phyloP scores from a whole-genome alignment of 1,140 invertebrate species.

The Dreissena polymorpha region DNA sequence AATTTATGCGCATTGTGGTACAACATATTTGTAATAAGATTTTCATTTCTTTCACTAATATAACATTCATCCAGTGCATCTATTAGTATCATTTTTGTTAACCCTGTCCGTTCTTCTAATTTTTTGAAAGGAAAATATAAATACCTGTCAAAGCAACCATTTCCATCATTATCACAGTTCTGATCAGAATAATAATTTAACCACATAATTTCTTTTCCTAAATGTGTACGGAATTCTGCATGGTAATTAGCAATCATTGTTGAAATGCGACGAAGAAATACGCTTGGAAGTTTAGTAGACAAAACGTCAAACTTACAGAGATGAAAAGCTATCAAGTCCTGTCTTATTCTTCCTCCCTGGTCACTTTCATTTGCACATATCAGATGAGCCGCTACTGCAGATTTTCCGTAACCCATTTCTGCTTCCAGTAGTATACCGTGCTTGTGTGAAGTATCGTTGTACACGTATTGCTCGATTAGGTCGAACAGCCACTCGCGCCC shows the following conservation, averaged over 20 bases:
- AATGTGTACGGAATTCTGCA: background rate
- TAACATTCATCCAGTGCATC: slow-evolving; percentile 20
- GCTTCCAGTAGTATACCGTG: slow-evolving; percentile 15
- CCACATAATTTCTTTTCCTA: background rate
- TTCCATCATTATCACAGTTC: background rate
- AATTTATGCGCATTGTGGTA: background rate
- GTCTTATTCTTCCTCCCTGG: background rate
- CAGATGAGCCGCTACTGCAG: slow-evolving; percentile 4
- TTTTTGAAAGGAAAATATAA: background rate
- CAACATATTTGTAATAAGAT: background rate
- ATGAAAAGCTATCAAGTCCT: slow-evolving; percentile 10
- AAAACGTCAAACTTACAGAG: slow-evolving; percentile 27
- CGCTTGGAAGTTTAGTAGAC: background rate
- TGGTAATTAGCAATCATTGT: background rate
- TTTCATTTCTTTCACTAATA: background rate
- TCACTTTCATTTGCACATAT: background rate
- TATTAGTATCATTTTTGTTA: background rate
- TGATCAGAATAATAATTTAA: background rate
- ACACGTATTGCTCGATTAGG: background rate
- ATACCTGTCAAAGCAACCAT: slow-evolving; percentile 13
- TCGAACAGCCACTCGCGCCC: slow-evolving; percentile 6
- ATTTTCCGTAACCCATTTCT: slow-evolving; percentile 32
- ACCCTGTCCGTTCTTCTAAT: background rate
- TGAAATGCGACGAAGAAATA: slow-evolving; percentile 5
- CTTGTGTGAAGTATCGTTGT: background rate